Base-by-base conservation (phyloP, 2,888 invertebrate species). In the Drosophila nigricruria region DNA sequence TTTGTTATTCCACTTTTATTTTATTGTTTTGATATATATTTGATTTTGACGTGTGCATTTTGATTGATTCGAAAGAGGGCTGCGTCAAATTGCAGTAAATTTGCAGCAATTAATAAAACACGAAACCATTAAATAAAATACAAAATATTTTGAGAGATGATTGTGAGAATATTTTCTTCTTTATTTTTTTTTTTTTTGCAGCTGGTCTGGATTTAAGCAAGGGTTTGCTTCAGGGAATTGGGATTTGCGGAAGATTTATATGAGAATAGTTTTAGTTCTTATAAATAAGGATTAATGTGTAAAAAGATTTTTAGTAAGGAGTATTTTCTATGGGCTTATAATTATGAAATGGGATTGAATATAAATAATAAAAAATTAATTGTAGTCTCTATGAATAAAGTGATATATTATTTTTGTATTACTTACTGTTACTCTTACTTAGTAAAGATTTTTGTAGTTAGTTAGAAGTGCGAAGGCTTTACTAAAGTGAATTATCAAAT, bases 41-140 rank as follows among this genome's bases (percentile, higher is more conserved):
- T 64, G 49, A 64, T 36, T 73, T 77, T 79, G 81, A 81, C 82
- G 66, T 77, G 66, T 65, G 52, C 58, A 54, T 50, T 76, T 80
- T 88, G 84, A 87, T 86, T 88, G 86, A 86, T 88, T 77, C 66
- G 73, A 67, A 69, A 54, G 66, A 52, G 62, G n/a, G 45, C 61
- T 49, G 77, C 62, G 42, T 62, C 60, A 62, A 74, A 73, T 70
- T 82, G 78, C 70, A 69, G 59, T 53, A 71, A 76, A 82, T 76
- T 82, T 87, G 70, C 67, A 62, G 82, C 83, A 87, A 84, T 84
- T 87, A 84, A 81, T 78, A 84, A 83, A 83, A 77, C 70, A 61
- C 50, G 59, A 73, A 53, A 49, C 54, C 56, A 63, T 62, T 54
- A 65, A 69, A 60, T 62, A 60, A 62, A 56, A 64, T 23, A 42